These are phyloP conservation scores for Salticus scenicus DNA, from an alignment of 2,888 invertebrate species.

Conservation along the genomic window DNA sequence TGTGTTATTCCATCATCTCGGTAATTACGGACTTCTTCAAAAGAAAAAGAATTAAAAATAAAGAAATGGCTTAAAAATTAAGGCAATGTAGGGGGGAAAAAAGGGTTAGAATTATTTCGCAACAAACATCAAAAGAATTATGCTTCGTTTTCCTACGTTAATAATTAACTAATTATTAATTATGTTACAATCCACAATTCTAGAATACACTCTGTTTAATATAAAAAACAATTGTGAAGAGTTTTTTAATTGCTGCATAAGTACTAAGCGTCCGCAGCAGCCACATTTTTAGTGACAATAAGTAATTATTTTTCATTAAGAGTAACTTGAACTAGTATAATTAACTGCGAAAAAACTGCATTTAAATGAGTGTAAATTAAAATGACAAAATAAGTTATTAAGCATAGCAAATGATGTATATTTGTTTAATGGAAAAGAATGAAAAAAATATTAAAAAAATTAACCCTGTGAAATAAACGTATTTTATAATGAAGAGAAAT, in stretches of 20 bases:
- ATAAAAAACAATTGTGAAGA: conserved; percentile 17
- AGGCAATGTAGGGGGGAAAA: conserved; percentile 28
- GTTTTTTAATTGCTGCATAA: conserved; percentile 7
- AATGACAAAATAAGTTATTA: conserved; percentile 17
- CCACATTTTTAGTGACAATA: conserved; percentile 9
- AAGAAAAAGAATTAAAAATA: neutral
- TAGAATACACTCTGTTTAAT: neutral
- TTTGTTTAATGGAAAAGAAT: neutral
- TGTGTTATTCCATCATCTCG: conserved; percentile 3
- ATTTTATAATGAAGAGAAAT: neutral
- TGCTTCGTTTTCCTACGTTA: conserved; percentile 11
- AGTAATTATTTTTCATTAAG: conserved; percentile 17
- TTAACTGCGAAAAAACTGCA: conserved; percentile 13
- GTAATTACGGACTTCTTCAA: neutral
- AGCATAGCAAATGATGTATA: neutral
- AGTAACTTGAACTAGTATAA: conserved; percentile 2
- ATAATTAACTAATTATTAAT: conserved; percentile 65
- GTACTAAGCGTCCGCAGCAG: neutral
- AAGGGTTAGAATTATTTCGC: neutral
- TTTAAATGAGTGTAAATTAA: conserved; percentile 19
- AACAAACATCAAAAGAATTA: conserved; percentile 9
- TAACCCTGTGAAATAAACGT: neutral
- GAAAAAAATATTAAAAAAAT: neutral
- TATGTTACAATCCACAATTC: conserved; percentile 58
- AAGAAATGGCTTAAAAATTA: conserved; percentile 23